phyloP scores from a whole-genome alignment of 2,797 vertebrate species.

The Atherinosoma microstoma region DNA sequence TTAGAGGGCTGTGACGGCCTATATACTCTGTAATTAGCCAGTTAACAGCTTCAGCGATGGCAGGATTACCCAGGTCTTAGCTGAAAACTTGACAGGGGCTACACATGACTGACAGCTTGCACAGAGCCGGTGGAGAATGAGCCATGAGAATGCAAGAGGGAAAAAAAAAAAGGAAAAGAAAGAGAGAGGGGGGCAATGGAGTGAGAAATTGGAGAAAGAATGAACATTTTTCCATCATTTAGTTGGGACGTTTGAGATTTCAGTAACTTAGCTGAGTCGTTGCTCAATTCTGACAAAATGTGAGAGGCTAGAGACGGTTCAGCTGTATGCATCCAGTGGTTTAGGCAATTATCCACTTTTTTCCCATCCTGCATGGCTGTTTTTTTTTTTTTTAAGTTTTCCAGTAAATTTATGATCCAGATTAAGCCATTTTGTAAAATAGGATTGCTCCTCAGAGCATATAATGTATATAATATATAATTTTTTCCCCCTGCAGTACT shows the following conservation, averaged over 20 bases:
- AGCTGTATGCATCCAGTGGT: background rate
- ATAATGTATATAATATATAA: no score
- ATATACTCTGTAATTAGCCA: slow-evolving; percentile 80
- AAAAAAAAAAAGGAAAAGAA: slow-evolving; percentile 20
- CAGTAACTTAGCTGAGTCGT: slow-evolving; percentile 1
- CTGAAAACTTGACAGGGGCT: slow-evolving; percentile 73
- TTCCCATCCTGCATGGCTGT: no score
- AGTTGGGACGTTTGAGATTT: slow-evolving; percentile 50
- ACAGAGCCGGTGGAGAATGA: slow-evolving; percentile 43
- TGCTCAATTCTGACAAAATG: slow-evolving; percentile 1
- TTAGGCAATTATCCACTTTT: background rate
- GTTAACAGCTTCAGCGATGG: slow-evolving; percentile 77
- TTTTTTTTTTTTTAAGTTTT: no score
- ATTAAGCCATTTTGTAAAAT: no score
- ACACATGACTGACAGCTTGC: slow-evolving; percentile 74
- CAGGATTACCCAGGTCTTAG: slow-evolving; percentile 76
- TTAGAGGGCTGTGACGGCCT: slow-evolving; percentile 76
- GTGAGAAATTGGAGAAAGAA: slow-evolving; percentile 73
- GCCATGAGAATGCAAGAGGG: slow-evolving; percentile 34
- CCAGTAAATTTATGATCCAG: no score
- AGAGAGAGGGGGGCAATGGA: slow-evolving; percentile 59
- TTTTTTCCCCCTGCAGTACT: no score
- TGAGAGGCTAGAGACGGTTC: slow-evolving; percentile 9
- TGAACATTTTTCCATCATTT: slow-evolving; percentile 65
- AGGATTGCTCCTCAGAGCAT: no score